Conservation (phyloP, 2,797 vertebrate genomes). For the Arrhamphus sclerolepis region DNA sequence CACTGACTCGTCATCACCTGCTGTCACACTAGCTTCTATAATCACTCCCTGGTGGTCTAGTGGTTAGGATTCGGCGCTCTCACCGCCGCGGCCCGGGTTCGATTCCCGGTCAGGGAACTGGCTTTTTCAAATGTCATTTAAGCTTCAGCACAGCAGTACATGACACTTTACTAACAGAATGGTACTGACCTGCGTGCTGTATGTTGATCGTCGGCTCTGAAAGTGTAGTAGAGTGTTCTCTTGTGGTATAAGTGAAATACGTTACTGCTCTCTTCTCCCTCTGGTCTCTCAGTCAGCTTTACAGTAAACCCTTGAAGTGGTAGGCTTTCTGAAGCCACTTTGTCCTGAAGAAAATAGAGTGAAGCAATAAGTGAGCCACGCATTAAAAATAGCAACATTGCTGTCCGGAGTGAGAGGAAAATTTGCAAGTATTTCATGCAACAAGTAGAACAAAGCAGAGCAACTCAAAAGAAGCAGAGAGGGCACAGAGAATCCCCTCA, state of each 20-base stretch:
- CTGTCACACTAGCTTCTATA: neutral
- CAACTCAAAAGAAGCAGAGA: slow-evolving; percentile 46
- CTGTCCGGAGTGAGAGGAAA: slow-evolving; percentile 3
- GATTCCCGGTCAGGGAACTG: slow-evolving; percentile 79
- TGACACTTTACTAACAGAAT: too few species aligned
- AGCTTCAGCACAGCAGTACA: neutral
- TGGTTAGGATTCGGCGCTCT: slow-evolving; percentile 81
- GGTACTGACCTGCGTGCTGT: slow-evolving; percentile 75
- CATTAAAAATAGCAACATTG: neutral
- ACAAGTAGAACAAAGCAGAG: slow-evolving; percentile 24
- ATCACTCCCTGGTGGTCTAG: slow-evolving; percentile 70
- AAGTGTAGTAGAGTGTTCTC: slow-evolving; percentile 94
- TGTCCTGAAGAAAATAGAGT: slow-evolving; percentile 82
- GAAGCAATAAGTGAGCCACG: slow-evolving; percentile 6
- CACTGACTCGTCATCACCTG: too few species aligned
- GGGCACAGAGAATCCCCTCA: slow-evolving; percentile 72
- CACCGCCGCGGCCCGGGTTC: slow-evolving; percentile 76
- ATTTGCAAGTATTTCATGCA: slow-evolving; percentile 5
- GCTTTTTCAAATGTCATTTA: neutral
- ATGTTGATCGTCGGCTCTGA: slow-evolving; percentile 89
- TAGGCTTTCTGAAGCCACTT: slow-evolving; percentile 91
- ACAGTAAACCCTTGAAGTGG: slow-evolving; percentile 95
- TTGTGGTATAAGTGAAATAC: slow-evolving; percentile 97
- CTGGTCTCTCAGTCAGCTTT: slow-evolving; percentile 85
- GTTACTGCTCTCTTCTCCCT: slow-evolving; percentile 82